phyloP scores from a whole-genome alignment of 2,888 invertebrate genomes.

The Celastrina argiolus region DNA sequence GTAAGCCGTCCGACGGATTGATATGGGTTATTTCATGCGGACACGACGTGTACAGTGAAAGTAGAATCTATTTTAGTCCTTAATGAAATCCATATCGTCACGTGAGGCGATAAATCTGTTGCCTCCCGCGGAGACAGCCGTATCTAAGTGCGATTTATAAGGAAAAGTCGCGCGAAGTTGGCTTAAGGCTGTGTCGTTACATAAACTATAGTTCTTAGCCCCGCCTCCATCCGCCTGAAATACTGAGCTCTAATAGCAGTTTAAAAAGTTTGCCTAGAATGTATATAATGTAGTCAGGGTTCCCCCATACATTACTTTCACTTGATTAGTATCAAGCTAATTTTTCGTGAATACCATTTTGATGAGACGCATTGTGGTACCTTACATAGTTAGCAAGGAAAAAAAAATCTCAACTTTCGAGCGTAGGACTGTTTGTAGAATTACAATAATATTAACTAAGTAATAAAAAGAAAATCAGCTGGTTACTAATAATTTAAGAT shows the following conservation, averaged over 20 bases:
- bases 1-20: not conserved
- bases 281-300: not conserved
- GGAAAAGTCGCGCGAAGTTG: slow-evolving; percentile 12
- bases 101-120: slow-evolving; percentile 5
- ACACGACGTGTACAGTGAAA: not conserved
- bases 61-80: not conserved
- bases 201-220: slow-evolving; percentile 9
- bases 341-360: too few relatives aligned
- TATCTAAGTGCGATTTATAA: slow-evolving; percentile 14
- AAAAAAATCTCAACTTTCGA: too few relatives aligned
- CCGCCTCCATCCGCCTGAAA: not conserved
- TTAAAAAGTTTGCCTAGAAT: not conserved
- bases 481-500: too few relatives aligned
- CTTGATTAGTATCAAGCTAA: too few relatives aligned
- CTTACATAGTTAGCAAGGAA: too few relatives aligned
- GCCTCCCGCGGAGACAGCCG: not conserved
- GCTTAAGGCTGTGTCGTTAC: slow-evolving; percentile 2
- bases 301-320: too few relatives aligned
- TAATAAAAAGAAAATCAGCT: too few relatives aligned
- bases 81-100: slow-evolving; percentile 14
- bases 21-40: not conserved
- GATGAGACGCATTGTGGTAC: too few relatives aligned
- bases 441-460: too few relatives aligned
- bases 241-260: not conserved
- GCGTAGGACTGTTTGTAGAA: too few relatives aligned